A percentile compares a stretch with the other conserved stretches of the same genome.
These are phyloP conservation scores for Dicerorhinus sumatrensis DNA, from an alignment of 2,113 vertebrate genomes.

Conservation along the genomic window DNA sequence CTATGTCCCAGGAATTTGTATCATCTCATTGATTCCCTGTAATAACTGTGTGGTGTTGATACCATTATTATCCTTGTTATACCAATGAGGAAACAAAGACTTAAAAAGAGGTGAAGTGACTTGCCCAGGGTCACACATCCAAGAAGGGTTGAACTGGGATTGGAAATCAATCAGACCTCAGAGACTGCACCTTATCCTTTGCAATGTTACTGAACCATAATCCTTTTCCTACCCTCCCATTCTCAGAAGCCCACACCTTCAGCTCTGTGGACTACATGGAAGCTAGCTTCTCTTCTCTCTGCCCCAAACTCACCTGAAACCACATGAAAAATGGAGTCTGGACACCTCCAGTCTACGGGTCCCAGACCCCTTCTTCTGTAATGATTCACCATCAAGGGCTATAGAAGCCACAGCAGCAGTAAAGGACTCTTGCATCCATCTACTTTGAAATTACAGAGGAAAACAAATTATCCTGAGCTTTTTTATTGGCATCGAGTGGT, in stretches of 20 bases:
- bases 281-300: background rate
- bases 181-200: background rate
- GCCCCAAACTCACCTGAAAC: background rate
- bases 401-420: background rate
- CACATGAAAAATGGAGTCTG: constrained; percentile 28
- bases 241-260: background rate
- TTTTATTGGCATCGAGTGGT: background rate
- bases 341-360: background rate
- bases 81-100: background rate
- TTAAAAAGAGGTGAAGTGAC: background rate
- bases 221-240: too few relatives aligned
- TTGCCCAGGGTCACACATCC: background rate
- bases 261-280: background rate
- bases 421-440: constrained; percentile 26
- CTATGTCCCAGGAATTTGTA: background rate
- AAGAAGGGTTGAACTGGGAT: background rate
- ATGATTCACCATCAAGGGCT: background rate
- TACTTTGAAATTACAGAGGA: constrained; percentile 58
- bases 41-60: background rate
- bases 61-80: background rate
- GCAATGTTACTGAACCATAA: background rate
- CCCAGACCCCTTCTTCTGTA: background rate
- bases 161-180: background rate
- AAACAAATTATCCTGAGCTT: constrained; percentile 61
- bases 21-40: background rate